A percentile compares a stretch with the other conserved stretches of the same genome.
Evolutionary conservation across 2,888 invertebrate genomes (phyloP).

Genomic region (Cordilura impudica): DNA sequence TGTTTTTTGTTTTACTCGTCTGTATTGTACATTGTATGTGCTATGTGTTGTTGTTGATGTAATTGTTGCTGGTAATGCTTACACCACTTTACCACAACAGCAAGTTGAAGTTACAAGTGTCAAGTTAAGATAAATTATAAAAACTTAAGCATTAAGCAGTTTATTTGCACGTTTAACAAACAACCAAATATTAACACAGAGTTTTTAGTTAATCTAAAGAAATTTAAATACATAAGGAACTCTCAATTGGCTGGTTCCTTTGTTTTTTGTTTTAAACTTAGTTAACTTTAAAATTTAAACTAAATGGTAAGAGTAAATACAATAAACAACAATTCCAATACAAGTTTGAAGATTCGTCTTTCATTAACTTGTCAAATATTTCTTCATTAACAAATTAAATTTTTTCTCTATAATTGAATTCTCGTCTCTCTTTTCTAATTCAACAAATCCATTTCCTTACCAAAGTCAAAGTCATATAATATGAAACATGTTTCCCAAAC

Average conservation of each 20-base stretch:
- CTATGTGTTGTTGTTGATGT: neutral
- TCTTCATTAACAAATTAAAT: conserved; percentile 1
- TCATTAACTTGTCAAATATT: neutral
- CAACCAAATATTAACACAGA: neutral
- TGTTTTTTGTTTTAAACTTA: too few species aligned
- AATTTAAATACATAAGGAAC: too few species aligned
- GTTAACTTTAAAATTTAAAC: neutral
- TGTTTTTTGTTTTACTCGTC: too few species aligned
- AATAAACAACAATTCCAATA: neutral
- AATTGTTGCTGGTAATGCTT: conserved; percentile 5
- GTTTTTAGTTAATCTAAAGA: too few species aligned
- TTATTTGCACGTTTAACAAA: conserved; percentile 7
- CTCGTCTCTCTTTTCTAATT: neutral
- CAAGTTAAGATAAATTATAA: conserved; percentile 23
- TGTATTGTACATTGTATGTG: too few species aligned
- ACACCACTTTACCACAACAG: neutral
- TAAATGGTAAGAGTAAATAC: neutral
- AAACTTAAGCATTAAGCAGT: neutral
- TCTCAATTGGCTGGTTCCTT: too few species aligned
- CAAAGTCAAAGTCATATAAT: conserved; percentile 58
- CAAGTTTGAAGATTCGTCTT: too few species aligned
- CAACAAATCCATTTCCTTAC: conserved; percentile 31
- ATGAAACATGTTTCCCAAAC: conserved; percentile 48
- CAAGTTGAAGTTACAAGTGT: conserved; percentile 39
- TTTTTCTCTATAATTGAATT: neutral